phyloP scores from a whole-genome alignment of 2,113 vertebrate genomes.

The Sigmodon hispidus region DNA sequence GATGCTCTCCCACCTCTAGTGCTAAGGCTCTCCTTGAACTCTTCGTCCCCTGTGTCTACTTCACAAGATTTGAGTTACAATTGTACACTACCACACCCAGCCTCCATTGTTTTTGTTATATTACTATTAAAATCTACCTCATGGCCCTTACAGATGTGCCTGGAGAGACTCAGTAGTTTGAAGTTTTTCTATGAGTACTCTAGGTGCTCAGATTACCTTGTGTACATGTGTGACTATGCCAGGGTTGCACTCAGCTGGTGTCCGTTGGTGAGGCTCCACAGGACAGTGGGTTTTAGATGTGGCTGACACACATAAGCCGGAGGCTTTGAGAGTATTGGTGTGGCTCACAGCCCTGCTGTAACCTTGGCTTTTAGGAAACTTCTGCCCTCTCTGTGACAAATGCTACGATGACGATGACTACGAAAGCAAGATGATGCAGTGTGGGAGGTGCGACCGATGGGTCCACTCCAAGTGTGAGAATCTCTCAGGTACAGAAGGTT shows the following conservation, averaged over 20 bases:
- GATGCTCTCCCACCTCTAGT: too few relatives aligned
- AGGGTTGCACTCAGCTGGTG: too few relatives aligned
- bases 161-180: not conserved
- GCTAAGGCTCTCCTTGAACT: not conserved
- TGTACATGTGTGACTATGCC: not conserved
- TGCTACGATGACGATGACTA: conserved; percentile 95
- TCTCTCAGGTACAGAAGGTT: conserved; percentile 92
- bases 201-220: not conserved
- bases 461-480: conserved; percentile 98
- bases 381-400: conserved; percentile 97
- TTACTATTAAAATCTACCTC: not conserved
- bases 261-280: not conserved
- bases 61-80: not conserved
- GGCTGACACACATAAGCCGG: not conserved
- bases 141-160: not conserved
- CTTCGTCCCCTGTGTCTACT: not conserved
- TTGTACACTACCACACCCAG: too few relatives aligned
- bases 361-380: conserved; percentile 91
- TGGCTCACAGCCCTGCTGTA: not conserved
- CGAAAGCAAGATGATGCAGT: conserved; percentile 98
- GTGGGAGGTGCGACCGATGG: conserved; percentile 95
- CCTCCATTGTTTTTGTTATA: not conserved
- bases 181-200: not conserved
- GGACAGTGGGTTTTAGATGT: not conserved
- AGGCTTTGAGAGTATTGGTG: not conserved